phyloP scores from a whole-genome alignment of 1,140 invertebrate genomes.

The Thaumetopoea pityocampa region DNA sequence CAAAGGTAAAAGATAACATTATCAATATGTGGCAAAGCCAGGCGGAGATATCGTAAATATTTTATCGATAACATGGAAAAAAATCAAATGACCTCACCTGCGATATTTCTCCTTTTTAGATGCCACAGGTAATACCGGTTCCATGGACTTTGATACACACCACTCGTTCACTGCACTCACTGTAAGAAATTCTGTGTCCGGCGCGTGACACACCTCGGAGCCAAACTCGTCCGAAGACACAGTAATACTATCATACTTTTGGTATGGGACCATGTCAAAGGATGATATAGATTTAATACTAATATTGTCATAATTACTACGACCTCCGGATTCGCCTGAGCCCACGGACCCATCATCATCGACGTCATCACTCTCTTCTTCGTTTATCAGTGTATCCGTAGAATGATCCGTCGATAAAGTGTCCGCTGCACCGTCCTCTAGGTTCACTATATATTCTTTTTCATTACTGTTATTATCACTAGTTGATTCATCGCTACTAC shows the following conservation, averaged over 20 bases:
- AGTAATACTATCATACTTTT: constrained; percentile 70
- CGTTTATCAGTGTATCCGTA: constrained; percentile 67
- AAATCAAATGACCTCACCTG: constrained; percentile 59
- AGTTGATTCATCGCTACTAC: constrained; percentile 49
- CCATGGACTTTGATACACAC: constrained; percentile 60
- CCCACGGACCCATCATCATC: constrained; percentile 45
- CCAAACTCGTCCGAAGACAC: constrained; percentile 71
- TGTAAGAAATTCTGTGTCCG: constrained; percentile 62
- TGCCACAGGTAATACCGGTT: constrained; percentile 64
- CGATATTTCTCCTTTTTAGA: constrained; percentile 72
- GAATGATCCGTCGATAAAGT: constrained; percentile 62
- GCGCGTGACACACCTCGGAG: constrained; percentile 66
- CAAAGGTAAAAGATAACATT: constrained; percentile 49
- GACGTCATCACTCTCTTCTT: constrained; percentile 55
- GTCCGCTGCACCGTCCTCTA: constrained; percentile 56
- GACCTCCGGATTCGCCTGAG: constrained; percentile 53
- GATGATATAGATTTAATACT: constrained; percentile 71
- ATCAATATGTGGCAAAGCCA: constrained; percentile 46
- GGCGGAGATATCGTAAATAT: constrained; percentile 54
- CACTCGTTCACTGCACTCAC: constrained; percentile 73
- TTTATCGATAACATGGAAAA: constrained; percentile 44
- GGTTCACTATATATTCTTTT: constrained; percentile 53
- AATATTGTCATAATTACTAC: constrained; percentile 68
- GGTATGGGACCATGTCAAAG: constrained; percentile 67
- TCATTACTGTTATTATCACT: constrained; percentile 47